Evolutionary conservation across 2,797 vertebrate species (phyloP).

Genomic region (Xyrichtys novacula): DNA sequence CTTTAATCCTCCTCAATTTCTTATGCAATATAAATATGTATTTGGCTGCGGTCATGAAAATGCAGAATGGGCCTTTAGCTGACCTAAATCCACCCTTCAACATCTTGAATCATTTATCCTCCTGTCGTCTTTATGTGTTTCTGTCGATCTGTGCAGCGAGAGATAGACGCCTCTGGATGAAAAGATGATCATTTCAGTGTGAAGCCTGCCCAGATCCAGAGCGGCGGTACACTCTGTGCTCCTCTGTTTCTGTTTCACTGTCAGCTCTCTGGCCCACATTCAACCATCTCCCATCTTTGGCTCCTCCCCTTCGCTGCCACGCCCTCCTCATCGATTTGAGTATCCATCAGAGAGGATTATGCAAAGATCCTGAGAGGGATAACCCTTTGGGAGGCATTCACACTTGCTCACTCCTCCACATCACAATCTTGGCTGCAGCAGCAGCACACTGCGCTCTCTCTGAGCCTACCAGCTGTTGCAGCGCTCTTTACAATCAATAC

Average conservation of each 20-base stretch:
- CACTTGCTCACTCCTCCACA: slow-evolving; percentile 71
- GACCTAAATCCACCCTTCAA: background rate
- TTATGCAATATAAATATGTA: background rate
- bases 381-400: slow-evolving; percentile 71
- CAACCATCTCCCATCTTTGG: slow-evolving; percentile 24
- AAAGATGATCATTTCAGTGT: slow-evolving; percentile 1
- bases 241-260: background rate
- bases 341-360: slow-evolving; percentile 69
- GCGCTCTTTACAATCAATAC: slow-evolving; percentile 72
- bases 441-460: slow-evolving; percentile 53
- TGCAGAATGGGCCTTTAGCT: background rate
- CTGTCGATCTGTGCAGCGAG: background rate
- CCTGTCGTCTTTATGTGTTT: slow-evolving; percentile 3
- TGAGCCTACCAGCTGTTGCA: slow-evolving; percentile 73
- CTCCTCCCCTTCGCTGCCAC: slow-evolving; percentile 30
- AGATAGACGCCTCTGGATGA: background rate
- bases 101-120: slow-evolving; percentile 4
- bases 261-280: slow-evolving; percentile 5
- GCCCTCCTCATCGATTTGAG: slow-evolving; percentile 60
- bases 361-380: slow-evolving; percentile 68
- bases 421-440: slow-evolving; percentile 50
- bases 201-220: background rate
- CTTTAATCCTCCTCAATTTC: background rate
- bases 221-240: slow-evolving; percentile 2
- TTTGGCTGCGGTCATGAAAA: background rate